A percentile compares a stretch with the other conserved stretches of the same genome.
phyloP scores from a whole-genome alignment of 2,888 invertebrate genomes.

The Psylliodes chrysocephalus region DNA sequence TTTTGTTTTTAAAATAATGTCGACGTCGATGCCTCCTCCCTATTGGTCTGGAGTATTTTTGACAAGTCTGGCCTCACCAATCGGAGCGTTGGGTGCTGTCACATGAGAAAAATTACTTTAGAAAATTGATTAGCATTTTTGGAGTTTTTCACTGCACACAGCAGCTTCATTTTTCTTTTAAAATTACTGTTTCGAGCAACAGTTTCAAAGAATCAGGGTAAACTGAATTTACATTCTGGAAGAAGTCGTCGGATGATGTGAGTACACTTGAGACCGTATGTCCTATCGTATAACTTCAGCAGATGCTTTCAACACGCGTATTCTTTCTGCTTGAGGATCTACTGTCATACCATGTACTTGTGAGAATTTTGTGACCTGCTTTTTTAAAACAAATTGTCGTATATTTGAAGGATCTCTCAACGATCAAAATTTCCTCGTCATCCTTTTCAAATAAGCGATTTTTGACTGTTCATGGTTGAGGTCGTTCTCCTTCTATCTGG shows the following conservation, averaged over 20 bases:
- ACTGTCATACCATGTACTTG: constrained; percentile 34
- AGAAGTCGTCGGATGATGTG: too few relatives aligned
- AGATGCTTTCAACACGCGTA: constrained; percentile 37
- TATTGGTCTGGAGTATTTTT: too few relatives aligned
- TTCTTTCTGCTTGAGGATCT: too few relatives aligned
- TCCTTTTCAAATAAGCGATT: constrained; percentile 11
- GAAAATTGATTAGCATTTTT: too few relatives aligned
- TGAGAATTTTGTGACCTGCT: constrained; percentile 39
- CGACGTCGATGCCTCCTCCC: too few relatives aligned
- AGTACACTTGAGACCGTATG: constrained; percentile 39
- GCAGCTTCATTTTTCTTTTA: not conserved
- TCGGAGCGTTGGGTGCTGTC: too few relatives aligned
- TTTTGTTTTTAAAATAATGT: too few relatives aligned
- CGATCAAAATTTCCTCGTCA: constrained; percentile 31
- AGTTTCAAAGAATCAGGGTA: not conserved
- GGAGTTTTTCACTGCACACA: too few relatives aligned
- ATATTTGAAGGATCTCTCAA: constrained; percentile 22
- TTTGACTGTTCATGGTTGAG: constrained; percentile 10
- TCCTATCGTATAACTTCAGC: constrained; percentile 38
- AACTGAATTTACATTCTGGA: constrained; percentile 6
- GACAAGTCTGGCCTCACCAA: too few relatives aligned
- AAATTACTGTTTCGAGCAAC: not conserved
- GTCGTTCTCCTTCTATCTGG: constrained; percentile 21
- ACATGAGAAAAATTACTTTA: too few relatives aligned
- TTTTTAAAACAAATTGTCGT: too few relatives aligned